Base-by-base conservation (phyloP, 1,140 invertebrate genomes). In the Drosophila sulfurigaster region DNA sequence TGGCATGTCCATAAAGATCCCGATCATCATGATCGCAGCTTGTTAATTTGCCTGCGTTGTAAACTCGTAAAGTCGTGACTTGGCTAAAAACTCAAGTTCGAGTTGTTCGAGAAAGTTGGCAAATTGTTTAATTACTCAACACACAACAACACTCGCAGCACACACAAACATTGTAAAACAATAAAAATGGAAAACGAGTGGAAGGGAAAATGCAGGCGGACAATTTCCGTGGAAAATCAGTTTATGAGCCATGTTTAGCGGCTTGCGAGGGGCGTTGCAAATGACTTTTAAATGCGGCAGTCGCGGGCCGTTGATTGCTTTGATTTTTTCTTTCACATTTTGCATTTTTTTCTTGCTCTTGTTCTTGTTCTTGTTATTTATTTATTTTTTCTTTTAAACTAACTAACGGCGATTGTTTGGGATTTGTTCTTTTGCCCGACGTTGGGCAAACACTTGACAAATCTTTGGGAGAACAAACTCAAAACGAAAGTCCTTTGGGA, bases 271-370 rank as follows among this genome's bases (percentile, higher is more conserved):
- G 83, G 83, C 83, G 83, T 89, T 89, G 77, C 80, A 88, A 88
- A 88, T 88, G 83, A 88, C 83, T 88, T 88, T 88, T 88, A 88
- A 88, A 88, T 88, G 83, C 78, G 70, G 43, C 51, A 56, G 74
- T 66, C 74, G 52, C 45, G 69, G 35, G 5, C 28, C 75, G 51
- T 63, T 83, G 82, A 71, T 81, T 78, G 70, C 78, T 78, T 78
- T 41, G 32, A 38, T 41, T 74, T 76, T 57, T 54, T 32, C 13
- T 30, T 32, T 10, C 0, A 38, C 25, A 13, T 66, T 71, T 72
- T 56, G 35, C n/a, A 13, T 63, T 54, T 45, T 15, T 13, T 1
- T 16, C 4, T 5, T n/a, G 35, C n/a, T 52, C 20, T 20, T 20
- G 20, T 4, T 25, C 20, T 52, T 64, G 38, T 62, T 30, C 41